Base-by-base conservation (phyloP, 2,888 invertebrate species). In the Agrochola macilenta region DNA sequence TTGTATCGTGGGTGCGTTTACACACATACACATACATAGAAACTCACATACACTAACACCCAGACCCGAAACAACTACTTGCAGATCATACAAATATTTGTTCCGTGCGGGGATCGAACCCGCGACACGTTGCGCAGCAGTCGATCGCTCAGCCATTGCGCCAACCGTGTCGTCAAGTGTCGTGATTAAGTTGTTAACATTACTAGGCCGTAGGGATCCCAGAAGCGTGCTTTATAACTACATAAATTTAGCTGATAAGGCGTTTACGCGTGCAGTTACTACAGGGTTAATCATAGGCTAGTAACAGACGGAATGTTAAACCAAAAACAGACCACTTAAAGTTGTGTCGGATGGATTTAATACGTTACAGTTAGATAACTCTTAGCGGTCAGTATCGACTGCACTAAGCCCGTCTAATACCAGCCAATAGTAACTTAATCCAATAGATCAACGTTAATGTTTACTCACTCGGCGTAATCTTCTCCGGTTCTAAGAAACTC, bases 401-500 rank as follows among this genome's bases (percentile, higher is more conserved):
- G 26, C 39, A 46, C 26, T 76, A 61, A 81, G 43, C 23, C 14
- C 54, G n/a, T 76, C 54, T 70, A 23, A 30, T 9, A 66, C 60
- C 60, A 76, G 39, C 46, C 14, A 61, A 23, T n/a, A 26, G 14
- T 26, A 43, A 43, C 7, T 57, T 54, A 76, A 81, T 52, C 66
- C 14, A 69, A 58, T 35, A 66, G 57, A 12, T 20, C 12, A 76
- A 63, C 11, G n/a, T 65, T 30, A 39, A 35, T 64, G 52, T 72
- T 61, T 69, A 95, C 96, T 95, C 90, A 97, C 97, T 93, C 17
- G 95, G 95, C 2, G 97, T 97, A 52, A 97, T 97, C 86, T 96
- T 97, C 14, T 97, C 97, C 3, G 97, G 97, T 89, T 97, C 97
- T 76, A 97, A 90, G 83, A 97, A 97, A 86, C 97, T 97, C 83